Percentiles rank a stretch among this genome's conserved stretches.
These are phyloP conservation scores for Hirtodrosophila cameraria DNA, from an alignment of 2,888 invertebrate genomes.

Conservation along the genomic window DNA sequence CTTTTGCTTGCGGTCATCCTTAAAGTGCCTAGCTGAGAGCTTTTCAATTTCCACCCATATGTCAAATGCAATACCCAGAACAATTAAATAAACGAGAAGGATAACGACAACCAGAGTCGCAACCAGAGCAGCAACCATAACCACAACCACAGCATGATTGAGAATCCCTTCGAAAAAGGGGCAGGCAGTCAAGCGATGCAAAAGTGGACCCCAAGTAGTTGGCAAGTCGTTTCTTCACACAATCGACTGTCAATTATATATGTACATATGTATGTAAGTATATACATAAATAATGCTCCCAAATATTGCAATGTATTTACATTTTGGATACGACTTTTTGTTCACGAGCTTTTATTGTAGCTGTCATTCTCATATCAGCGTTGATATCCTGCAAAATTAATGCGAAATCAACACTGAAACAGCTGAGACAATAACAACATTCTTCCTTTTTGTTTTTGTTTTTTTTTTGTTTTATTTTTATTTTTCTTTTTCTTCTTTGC, in stretches of 20 bases:
- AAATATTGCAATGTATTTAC: constrained; percentile 15
- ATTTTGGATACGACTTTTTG: constrained; percentile 9
- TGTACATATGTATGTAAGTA: too few relatives aligned
- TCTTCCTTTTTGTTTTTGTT: too few relatives aligned
- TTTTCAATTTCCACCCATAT: constrained; percentile 23
- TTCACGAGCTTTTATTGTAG: constrained; percentile 13
- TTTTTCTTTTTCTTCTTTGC: constrained; percentile 12
- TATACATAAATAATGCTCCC: constrained; percentile 29
- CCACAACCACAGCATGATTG: constrained; percentile 1
- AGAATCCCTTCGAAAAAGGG: not conserved
- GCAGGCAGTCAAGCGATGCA: constrained; percentile 4
- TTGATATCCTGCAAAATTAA: constrained; percentile 64
- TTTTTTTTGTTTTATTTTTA: constrained; percentile 6
- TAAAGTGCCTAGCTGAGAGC: constrained; percentile 22
- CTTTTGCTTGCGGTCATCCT: not conserved
- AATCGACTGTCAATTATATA: constrained; percentile 60
- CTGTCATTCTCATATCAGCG: constrained; percentile 43
- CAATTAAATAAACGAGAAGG: not conserved
- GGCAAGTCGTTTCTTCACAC: constrained; percentile 20
- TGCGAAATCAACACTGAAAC: constrained; percentile 47
- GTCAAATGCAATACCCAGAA: constrained; percentile 25
- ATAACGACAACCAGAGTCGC: not conserved
- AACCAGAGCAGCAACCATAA: not conserved
- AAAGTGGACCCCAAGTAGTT: not conserved
- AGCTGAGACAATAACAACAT: constrained; percentile 10